Conservation (phyloP, 2,888 invertebrate species). For the Deilephila elpenor region DNA sequence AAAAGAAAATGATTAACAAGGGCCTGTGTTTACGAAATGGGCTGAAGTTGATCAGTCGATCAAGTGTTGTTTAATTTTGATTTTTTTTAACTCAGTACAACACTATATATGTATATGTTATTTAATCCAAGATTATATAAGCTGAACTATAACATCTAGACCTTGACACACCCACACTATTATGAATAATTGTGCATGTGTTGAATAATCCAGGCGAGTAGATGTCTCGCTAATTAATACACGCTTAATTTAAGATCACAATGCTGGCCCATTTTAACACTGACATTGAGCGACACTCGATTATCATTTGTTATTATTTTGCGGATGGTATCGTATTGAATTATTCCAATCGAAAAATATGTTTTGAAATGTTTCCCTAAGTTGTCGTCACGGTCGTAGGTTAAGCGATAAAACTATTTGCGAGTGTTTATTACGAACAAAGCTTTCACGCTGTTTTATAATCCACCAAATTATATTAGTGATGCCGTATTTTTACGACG, state of each 20-base stretch:
- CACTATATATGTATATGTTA: too few species aligned
- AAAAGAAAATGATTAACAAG: too few species aligned
- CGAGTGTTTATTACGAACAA: background rate
- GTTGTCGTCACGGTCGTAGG: constrained; percentile 18
- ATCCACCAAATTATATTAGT: background rate
- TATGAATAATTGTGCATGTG: too few species aligned
- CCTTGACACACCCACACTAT: too few species aligned
- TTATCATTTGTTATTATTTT: constrained; percentile 26
- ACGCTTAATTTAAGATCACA: background rate
- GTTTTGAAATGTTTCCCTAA: constrained; percentile 24
- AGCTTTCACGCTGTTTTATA: background rate
- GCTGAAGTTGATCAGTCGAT: too few species aligned
- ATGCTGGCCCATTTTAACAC: background rate
- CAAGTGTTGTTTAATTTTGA: too few species aligned
- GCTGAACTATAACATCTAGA: too few species aligned
- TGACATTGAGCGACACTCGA: constrained; percentile 1
- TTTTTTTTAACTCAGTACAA: too few species aligned
- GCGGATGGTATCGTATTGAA: background rate
- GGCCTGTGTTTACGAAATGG: too few species aligned
- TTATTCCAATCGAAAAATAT: constrained; percentile 25
- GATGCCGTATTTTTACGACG: too few species aligned
- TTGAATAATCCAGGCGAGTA: background rate
- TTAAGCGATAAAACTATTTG: constrained; percentile 5
- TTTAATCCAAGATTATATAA: too few species aligned
- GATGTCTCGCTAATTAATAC: background rate